Conservation (phyloP, 2,888 invertebrate species). For the Galerucella pusilla region DNA sequence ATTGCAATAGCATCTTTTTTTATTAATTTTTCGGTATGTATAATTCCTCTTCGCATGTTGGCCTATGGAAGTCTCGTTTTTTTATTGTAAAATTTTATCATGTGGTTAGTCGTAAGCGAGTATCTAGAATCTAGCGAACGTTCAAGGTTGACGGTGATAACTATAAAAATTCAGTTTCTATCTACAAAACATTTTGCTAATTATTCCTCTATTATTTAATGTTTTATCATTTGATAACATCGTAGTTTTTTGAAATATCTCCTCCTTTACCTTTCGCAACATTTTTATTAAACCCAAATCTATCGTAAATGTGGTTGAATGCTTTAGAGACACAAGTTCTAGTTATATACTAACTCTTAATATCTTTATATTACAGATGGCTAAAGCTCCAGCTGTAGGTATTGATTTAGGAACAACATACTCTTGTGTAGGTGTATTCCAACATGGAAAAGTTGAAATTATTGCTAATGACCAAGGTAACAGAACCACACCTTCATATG, state of each 20-base stretch:
- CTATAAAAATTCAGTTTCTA: background rate
- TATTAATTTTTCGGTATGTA: no score
- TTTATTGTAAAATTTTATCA: no score
- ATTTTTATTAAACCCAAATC: no score
- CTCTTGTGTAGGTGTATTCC: conserved; percentile 93
- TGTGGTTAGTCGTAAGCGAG: background rate
- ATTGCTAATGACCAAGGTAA: conserved; percentile 93
- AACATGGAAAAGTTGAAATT: conserved; percentile 90
- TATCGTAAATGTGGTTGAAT: no score
- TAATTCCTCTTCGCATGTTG: no score
- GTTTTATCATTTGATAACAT: no score
- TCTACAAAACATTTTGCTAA: no score
- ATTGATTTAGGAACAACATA: conserved; percentile 97
- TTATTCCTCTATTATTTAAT: no score
- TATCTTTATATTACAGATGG: conserved; percentile 48
- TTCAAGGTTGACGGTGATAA: background rate
- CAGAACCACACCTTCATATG: conserved; percentile 87
- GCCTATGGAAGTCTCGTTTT: background rate
- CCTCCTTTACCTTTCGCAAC: no score
- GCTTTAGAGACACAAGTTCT: no score
- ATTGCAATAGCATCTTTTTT: no score
- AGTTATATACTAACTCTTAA: background rate
- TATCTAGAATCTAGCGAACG: background rate
- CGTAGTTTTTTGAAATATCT: no score
- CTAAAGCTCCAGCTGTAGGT: conserved; percentile 89